Percentiles rank a stretch among this genome's conserved stretches.
Evolutionary conservation across 2,888 invertebrate species (phyloP).

Genomic region (Synanthedon tipuliformis): DNA sequence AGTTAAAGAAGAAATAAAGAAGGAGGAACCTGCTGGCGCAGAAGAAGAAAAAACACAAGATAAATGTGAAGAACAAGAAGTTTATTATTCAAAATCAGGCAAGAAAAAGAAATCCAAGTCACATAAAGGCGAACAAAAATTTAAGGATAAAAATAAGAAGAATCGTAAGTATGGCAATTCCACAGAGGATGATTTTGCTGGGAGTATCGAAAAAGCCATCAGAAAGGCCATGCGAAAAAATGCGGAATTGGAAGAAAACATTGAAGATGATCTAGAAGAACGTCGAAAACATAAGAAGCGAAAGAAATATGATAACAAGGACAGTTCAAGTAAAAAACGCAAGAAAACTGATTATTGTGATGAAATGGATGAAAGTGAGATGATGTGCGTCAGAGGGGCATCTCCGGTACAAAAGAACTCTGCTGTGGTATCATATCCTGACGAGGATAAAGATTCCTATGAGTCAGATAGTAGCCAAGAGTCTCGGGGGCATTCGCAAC

Average conservation of each 20-base stretch:
- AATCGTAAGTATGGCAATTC: slow-evolving; percentile 52
- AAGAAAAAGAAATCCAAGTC: slow-evolving; percentile 64
- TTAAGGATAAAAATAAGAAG: slow-evolving; percentile 64
- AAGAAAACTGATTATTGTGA: slow-evolving; percentile 67
- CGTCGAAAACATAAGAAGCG: slow-evolving; percentile 68
- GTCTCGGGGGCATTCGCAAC: slow-evolving; percentile 58
- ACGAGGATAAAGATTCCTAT: slow-evolving; percentile 68
- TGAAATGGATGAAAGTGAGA: slow-evolving; percentile 80
- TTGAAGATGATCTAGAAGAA: slow-evolving; percentile 60
- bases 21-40: slow-evolving; percentile 18
- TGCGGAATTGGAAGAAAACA: slow-evolving; percentile 51
- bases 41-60: slow-evolving; percentile 20
- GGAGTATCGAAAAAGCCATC: slow-evolving; percentile 82
- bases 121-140: slow-evolving; percentile 58
- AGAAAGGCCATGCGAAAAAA: slow-evolving; percentile 80
- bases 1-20: slow-evolving; percentile 24
- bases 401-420: slow-evolving; percentile 69
- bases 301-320: slow-evolving; percentile 70
- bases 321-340: slow-evolving; percentile 70
- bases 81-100: slow-evolving; percentile 55
- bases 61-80: slow-evolving; percentile 35
- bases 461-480: slow-evolving; percentile 69
- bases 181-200: slow-evolving; percentile 80
- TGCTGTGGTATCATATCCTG: slow-evolving; percentile 41
- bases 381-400: slow-evolving; percentile 83